A percentile compares a stretch with the other conserved stretches of the same genome.
phyloP scores from a whole-genome alignment of 2,888 invertebrate species.

The Oasisia sp. region DNA sequence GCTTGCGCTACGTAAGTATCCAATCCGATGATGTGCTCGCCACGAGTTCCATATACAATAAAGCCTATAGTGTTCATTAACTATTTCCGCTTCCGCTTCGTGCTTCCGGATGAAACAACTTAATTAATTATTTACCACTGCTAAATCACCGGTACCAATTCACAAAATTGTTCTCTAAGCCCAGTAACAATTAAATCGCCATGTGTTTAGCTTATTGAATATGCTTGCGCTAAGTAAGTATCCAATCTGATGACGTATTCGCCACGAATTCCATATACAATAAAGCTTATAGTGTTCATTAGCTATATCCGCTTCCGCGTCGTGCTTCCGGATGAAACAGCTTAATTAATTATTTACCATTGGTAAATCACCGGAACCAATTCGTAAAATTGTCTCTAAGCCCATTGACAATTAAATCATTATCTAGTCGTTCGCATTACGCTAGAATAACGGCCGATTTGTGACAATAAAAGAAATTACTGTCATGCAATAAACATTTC shows the following conservation, averaged over 20 bases:
- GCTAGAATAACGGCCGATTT: neutral
- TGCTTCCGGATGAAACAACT: neutral
- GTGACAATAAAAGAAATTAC: neutral
- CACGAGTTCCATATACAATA: neutral
- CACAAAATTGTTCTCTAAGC: neutral
- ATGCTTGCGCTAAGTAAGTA: too few relatives aligned
- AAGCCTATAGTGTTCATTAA: neutral
- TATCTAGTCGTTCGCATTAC: neutral
- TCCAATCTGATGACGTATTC: neutral
- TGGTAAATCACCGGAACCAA: neutral
- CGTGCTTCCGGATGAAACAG: neutral
- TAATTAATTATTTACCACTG: neutral
- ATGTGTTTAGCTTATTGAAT: too few relatives aligned
- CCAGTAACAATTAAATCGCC: neutral
- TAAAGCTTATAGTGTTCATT: neutral
- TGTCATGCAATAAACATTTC: neutral
- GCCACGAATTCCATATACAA: neutral
- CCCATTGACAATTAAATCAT: neutral
- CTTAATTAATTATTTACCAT: neutral
- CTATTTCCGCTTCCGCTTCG: neutral
- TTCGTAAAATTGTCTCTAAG: neutral
- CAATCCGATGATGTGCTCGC: neutral
- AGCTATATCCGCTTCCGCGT: neutral
- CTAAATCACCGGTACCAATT: neutral
- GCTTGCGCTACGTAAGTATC: too few relatives aligned